Base-by-base conservation (phyloP, 2,113 vertebrate species). In the Psilopogon haemacephalus region DNA sequence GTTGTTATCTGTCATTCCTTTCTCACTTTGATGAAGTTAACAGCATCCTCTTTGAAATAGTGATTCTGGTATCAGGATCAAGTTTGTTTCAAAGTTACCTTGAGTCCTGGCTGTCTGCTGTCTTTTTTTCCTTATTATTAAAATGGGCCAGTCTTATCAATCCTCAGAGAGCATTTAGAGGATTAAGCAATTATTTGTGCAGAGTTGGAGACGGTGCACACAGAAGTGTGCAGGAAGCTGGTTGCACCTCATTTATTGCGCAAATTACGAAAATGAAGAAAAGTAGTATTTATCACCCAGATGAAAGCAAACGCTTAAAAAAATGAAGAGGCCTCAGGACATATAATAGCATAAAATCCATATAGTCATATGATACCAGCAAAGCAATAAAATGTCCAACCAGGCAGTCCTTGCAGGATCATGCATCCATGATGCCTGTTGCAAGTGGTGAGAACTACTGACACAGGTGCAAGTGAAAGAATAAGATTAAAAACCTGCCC, bases 351-450 rank as follows among this genome's bases (percentile, higher is more conserved):
- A 28, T 44, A 62, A 73, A 73, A 40, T 59, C 6, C 48, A 15
- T 28, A 19, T 0, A 3, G 15, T 5, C 20, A n/a, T 54, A 28
- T 0, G 1, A 46, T n/a, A 11, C 35, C 50, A 44, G 35, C 30
- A 77, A 73, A 27, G 28, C 32, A 91, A 54, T 18, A 27, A 73
- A 15, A 2, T 26, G 16, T 40, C 33, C 23, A 80, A 19, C 15
- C 52, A 80, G 16, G 1, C 50, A 58, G 28, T 54, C 27, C 10
- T 23, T 3, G 2, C 11, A 12, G 8, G 5, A 81, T 2, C 0
- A 3, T 37, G 24, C 4, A 1, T 48, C 55, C 2, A 1, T 12
- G 23, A 28, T 84, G 24, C 27, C 42, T 40, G 11, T 26, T 71
- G 21, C 6, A 27, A 18, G 11, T 3, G 7, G 5, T n/a, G 15